A percentile compares a stretch with the other conserved stretches of the same genome.
Conservation (phyloP, 2,888 invertebrate species). For the Cosmopolites sordidus region DNA sequence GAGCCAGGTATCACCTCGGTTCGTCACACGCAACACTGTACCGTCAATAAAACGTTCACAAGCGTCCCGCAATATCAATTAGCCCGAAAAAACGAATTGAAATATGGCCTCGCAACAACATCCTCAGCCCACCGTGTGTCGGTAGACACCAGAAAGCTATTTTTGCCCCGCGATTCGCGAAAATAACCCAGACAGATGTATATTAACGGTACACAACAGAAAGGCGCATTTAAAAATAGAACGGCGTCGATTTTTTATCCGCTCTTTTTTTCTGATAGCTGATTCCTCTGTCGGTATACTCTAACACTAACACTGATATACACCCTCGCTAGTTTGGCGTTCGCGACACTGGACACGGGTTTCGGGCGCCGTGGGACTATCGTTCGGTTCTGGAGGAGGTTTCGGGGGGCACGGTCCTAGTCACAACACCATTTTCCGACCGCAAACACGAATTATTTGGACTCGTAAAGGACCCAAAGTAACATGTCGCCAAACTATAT, state of each 20-base stretch:
- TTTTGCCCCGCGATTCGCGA: conserved; percentile 46
- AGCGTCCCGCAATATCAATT: conserved; percentile 10
- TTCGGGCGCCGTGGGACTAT: neutral
- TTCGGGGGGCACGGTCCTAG: conserved; percentile 12
- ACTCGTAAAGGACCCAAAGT: conserved; percentile 41
- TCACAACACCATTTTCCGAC: conserved; percentile 19
- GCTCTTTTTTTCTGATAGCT: conserved; percentile 31
- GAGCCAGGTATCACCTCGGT: neutral
- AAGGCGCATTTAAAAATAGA: conserved; percentile 50
- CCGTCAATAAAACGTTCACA: neutral
- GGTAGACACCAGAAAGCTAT: conserved; percentile 44
- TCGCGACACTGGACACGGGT: neutral
- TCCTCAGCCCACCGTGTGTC: conserved; percentile 42
- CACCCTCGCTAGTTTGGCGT: neutral
- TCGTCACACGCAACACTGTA: neutral
- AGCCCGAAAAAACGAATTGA: conserved; percentile 28
- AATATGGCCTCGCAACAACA: conserved; percentile 48
- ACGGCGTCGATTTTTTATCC: conserved; percentile 44
- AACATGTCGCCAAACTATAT: conserved; percentile 44
- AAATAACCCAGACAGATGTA: conserved; percentile 48
- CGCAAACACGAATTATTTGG: conserved; percentile 17
- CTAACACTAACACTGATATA: conserved; percentile 47
- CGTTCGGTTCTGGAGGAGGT: neutral
- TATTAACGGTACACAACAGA: conserved; percentile 46
- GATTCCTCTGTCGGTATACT: conserved; percentile 46